Conservation (phyloP, 2,888 invertebrate genomes). For the Apotomis betuletana region DNA sequence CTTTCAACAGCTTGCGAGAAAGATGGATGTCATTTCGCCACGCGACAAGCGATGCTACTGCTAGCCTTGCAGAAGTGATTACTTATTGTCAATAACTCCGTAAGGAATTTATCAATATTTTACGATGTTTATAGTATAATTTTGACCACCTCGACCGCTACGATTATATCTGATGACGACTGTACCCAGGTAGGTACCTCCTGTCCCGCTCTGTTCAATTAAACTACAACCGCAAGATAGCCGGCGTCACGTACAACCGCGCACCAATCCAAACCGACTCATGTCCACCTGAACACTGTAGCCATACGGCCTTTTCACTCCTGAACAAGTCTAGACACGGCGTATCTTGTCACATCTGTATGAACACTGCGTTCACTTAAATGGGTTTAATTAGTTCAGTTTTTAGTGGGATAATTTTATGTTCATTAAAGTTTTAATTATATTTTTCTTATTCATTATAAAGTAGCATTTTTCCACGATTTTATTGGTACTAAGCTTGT, state of each 20-base stretch:
- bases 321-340: conserved; percentile 46
- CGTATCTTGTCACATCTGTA: conserved; percentile 71
- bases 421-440: conserved; percentile 10
- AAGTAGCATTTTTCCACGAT: no score
- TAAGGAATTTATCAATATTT: no score
- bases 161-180: no score
- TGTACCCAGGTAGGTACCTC: background rate
- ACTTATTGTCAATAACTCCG: no score
- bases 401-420: conserved; percentile 15
- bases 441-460: background rate
- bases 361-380: conserved; percentile 49
- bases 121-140: no score
- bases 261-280: conserved; percentile 41
- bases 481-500: no score
- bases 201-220: conserved; percentile 70
- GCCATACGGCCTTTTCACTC: background rate
- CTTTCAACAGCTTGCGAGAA: no score
- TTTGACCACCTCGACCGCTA: no score
- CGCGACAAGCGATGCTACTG: no score
- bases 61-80: no score
- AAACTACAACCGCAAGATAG: conserved; percentile 67
- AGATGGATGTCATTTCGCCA: no score
- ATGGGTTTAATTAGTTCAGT: conserved; percentile 44
- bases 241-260: conserved; percentile 66
- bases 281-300: background rate